Conservation (phyloP, 2,113 vertebrate species). For the Pterocles gutturalis region DNA sequence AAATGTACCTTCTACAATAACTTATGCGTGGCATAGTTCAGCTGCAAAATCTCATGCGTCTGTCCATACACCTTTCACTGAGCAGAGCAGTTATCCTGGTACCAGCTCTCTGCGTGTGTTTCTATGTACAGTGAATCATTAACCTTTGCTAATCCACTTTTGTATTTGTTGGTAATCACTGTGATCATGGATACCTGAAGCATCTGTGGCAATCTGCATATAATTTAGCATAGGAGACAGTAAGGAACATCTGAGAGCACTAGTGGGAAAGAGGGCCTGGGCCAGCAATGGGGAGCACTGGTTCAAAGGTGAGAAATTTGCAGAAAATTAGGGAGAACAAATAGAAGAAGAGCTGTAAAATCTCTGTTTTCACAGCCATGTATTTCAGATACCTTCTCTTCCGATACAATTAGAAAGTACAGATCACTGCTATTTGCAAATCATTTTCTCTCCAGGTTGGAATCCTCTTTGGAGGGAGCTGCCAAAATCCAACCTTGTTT, state of each 20-base stretch:
- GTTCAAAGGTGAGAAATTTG: not conserved
- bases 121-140: not conserved
- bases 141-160: not conserved
- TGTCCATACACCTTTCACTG: not conserved
- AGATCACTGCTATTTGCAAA: not conserved
- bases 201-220: not conserved
- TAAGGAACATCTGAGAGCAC: not conserved
- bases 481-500: not conserved
- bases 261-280: not conserved
- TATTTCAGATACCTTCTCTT: not conserved
- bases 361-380: not conserved
- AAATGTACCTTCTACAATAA: not conserved
- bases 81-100: not conserved
- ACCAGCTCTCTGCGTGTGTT: not conserved
- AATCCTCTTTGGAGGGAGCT: not conserved
- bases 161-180: not conserved
- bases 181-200: not conserved
- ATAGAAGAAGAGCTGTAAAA: not conserved
- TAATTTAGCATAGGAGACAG: not conserved
- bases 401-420: not conserved
- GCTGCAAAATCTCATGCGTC: not conserved
- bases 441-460: not conserved
- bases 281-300: not conserved
- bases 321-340: not conserved
- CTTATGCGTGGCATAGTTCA: not conserved